Evolutionary conservation across 1,140 invertebrate genomes (phyloP).

Genomic region (Drusus annulatus): DNA sequence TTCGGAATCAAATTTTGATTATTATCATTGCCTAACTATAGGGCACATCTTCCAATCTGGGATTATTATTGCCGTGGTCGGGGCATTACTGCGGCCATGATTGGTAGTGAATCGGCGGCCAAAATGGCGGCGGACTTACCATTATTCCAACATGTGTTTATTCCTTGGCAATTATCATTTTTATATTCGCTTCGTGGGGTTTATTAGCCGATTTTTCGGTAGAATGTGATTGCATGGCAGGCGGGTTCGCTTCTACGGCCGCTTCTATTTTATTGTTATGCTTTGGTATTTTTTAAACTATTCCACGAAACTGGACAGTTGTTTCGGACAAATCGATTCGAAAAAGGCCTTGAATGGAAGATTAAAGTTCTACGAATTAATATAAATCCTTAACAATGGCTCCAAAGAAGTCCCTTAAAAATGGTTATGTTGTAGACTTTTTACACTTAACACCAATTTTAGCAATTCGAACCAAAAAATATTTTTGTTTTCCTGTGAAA

Average conservation of each 20-base stretch:
- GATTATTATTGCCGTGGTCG: constrained; percentile 54
- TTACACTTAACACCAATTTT: too few species aligned
- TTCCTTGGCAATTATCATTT: constrained; percentile 43
- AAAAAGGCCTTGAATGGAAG: too few species aligned
- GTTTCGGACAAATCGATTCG: too few species aligned
- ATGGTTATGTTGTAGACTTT: too few species aligned
- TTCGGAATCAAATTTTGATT: constrained; percentile 59
- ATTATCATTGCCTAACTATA: constrained; percentile 59
- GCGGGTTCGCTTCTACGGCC: background rate
- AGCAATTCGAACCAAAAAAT: too few species aligned
- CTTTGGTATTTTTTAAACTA: too few species aligned
- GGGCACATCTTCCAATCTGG: constrained; percentile 51
- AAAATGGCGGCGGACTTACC: constrained; percentile 41
- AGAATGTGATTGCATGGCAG: constrained; percentile 29
- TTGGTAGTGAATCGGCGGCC: constrained; percentile 2
- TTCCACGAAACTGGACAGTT: too few species aligned
- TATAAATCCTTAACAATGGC: too few species aligned
- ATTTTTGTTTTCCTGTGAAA: too few species aligned
- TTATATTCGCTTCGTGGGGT: constrained; percentile 44
- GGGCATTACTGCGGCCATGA: constrained; percentile 14
- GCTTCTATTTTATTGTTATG: too few species aligned
- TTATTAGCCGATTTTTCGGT: constrained; percentile 40
- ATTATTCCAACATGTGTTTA: constrained; percentile 45
- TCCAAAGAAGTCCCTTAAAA: too few species aligned
- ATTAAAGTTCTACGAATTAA: too few species aligned